A percentile compares a stretch with the other conserved stretches of the same genome.
phyloP scores from a whole-genome alignment of 2,797 vertebrate genomes.

The Peromyscus nudipes region DNA sequence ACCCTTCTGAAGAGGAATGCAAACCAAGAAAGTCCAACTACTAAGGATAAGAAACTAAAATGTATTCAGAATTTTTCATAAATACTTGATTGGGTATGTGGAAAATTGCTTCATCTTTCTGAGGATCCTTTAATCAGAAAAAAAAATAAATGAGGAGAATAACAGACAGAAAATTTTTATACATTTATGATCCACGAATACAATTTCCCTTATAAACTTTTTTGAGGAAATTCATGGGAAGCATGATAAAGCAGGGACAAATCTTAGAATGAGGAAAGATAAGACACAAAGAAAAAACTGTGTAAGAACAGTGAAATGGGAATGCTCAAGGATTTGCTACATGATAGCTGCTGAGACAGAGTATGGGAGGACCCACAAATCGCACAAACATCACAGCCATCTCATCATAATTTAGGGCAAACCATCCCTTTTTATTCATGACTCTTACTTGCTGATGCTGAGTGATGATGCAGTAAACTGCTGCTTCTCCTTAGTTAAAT shows the following conservation, averaged over 20 bases:
- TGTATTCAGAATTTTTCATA: not conserved
- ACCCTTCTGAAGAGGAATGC: not conserved
- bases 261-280: not conserved
- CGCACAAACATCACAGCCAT: not conserved
- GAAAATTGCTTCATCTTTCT: not conserved
- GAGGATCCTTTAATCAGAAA: not conserved
- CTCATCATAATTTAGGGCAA: not conserved
- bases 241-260: not conserved
- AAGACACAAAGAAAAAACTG: not conserved
- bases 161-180: not conserved
- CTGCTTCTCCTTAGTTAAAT: not conserved
- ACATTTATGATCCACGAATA: not conserved
- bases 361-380: not conserved
- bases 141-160: not conserved
- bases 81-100: not conserved
- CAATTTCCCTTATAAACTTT: not conserved
- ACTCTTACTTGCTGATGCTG: not conserved
- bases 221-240: not conserved
- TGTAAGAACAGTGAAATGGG: rapidly evolving
- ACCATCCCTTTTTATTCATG: not conserved
- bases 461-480: not conserved
- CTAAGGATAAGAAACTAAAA: not conserved
- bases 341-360: not conserved
- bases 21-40: not conserved
- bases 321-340: rapidly evolving